Percentiles rank a stretch among this genome's conserved stretches.
Evolutionary conservation across 2,888 invertebrate genomes (phyloP).

Genomic region (Craniophora ligustri): DNA sequence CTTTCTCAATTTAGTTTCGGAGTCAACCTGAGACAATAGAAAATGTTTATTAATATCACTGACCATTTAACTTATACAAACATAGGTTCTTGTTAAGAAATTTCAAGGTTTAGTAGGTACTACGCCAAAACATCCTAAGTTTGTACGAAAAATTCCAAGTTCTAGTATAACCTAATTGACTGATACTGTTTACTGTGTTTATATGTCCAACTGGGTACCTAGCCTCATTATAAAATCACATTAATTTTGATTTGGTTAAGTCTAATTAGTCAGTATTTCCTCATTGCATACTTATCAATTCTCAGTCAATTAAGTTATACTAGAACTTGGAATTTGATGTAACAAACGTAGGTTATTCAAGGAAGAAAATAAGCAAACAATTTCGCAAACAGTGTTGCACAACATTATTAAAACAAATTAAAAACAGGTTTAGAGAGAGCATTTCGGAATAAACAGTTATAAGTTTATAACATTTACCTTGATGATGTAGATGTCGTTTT

Average conservation of each 20-base stretch:
- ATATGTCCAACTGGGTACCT: too few species aligned
- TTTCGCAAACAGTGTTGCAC: conserved; percentile 28
- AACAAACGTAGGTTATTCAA: background rate
- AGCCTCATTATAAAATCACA: too few species aligned
- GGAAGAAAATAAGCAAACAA: conserved; percentile 37
- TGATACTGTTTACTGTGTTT: too few species aligned
- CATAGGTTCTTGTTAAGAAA: background rate
- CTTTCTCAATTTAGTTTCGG: conserved; percentile 85
- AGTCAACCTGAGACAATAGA: conserved; percentile 87
- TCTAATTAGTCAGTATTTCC: too few species aligned
- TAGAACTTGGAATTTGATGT: background rate
- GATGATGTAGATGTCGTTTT: conserved; percentile 93
- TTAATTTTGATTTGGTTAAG: too few species aligned
- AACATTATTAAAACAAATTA: conserved; percentile 10
- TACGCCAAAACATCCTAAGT: too few species aligned
- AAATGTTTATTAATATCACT: conserved; percentile 47
- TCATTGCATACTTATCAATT: background rate
- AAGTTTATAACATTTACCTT: conserved; percentile 84
- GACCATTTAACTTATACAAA: conserved; percentile 1
- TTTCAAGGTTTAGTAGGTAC: too few species aligned
- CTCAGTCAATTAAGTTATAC: conserved; percentile 7
- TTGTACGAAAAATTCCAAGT: too few species aligned
- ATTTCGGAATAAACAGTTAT: background rate
- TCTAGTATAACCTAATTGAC: too few species aligned
- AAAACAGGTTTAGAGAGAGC: conserved; percentile 27